Percentiles rank a stretch among this genome's conserved stretches.
Evolutionary conservation across 2,888 invertebrate genomes (phyloP).

Genomic region (Timandra comae): DNA sequence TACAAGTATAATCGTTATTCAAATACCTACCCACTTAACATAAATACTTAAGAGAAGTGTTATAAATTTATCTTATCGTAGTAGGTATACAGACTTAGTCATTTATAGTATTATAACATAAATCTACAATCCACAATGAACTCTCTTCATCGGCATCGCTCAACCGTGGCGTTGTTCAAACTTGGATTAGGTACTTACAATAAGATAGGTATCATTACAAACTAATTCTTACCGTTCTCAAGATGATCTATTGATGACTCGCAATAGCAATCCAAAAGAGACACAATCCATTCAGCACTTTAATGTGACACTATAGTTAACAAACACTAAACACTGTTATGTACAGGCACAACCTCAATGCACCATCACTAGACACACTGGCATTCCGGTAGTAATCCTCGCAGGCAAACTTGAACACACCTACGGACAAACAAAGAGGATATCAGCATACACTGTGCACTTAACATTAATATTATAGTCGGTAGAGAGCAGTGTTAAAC

Average conservation of each 20-base stretch:
- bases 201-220: slow-evolving; percentile 18
- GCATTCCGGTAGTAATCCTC: slow-evolving; percentile 54
- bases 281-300: slow-evolving; percentile 72
- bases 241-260: slow-evolving; percentile 66
- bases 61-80: too few species aligned
- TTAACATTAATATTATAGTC: slow-evolving; percentile 44
- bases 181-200: slow-evolving; percentile 3
- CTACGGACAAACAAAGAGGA: slow-evolving; percentile 59
- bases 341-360: slow-evolving; percentile 59
- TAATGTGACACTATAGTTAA: slow-evolving; percentile 59
- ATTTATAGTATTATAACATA: too few species aligned
- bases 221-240: slow-evolving; percentile 64
- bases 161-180: too few species aligned
- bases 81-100: too few species aligned
- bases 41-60: too few species aligned
- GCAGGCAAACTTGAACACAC: slow-evolving; percentile 43
- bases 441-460: slow-evolving; percentile 52
- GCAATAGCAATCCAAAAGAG: slow-evolving; percentile 69
- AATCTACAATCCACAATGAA: too few species aligned
- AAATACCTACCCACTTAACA: background rate
- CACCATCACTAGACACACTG: slow-evolving; percentile 71
- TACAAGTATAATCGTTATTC: background rate
- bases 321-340: slow-evolving; percentile 68
- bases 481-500: slow-evolving; percentile 23
- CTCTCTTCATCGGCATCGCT: too few species aligned